Percentiles rank a stretch among this genome's conserved stretches.
These are phyloP conservation scores for Aphis craccivora DNA, from an alignment of 1,140 invertebrate genomes.

Conservation along the genomic window DNA sequence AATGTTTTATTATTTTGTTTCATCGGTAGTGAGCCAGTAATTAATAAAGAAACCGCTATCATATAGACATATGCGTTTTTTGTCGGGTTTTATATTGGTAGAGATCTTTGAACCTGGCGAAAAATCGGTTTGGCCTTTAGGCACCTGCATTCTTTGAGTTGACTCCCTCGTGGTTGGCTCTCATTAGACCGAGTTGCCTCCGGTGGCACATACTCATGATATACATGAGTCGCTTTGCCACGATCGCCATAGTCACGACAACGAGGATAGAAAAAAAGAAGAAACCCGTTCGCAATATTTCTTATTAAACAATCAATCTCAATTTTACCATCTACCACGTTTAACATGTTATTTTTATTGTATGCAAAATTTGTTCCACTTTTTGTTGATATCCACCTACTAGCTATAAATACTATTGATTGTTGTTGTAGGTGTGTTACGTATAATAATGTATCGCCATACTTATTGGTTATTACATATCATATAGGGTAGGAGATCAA, in stretches of 20 bases:
- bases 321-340: conserved; percentile 51
- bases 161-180: conserved; percentile 37
- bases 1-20: conserved; percentile 1
- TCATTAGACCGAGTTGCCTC: conserved; percentile 56
- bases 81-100: conserved; percentile 33
- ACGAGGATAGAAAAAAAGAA: conserved; percentile 7
- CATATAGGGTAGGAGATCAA: background rate
- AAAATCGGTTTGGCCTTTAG: conserved; percentile 54
- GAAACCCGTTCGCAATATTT: conserved; percentile 34
- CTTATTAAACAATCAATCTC: conserved; percentile 54
- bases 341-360: conserved; percentile 38
- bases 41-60: conserved; percentile 26
- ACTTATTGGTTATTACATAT: background rate
- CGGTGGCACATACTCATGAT: conserved; percentile 46
- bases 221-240: conserved; percentile 23
- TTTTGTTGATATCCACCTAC: conserved; percentile 16
- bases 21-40: conserved; percentile 13
- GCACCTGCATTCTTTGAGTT: conserved; percentile 45
- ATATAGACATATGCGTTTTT: background rate
- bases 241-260: conserved; percentile 44
- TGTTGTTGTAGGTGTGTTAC: background rate
- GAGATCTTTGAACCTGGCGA: conserved; percentile 50
- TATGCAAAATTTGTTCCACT: conserved; percentile 44
- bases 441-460: background rate
- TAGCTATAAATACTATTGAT: background rate